Percentiles rank a stretch among this genome's conserved stretches.
These are phyloP conservation scores for Helicoverpa armigera DNA, from an alignment of 1,140 invertebrate species.

Conservation along the genomic window DNA sequence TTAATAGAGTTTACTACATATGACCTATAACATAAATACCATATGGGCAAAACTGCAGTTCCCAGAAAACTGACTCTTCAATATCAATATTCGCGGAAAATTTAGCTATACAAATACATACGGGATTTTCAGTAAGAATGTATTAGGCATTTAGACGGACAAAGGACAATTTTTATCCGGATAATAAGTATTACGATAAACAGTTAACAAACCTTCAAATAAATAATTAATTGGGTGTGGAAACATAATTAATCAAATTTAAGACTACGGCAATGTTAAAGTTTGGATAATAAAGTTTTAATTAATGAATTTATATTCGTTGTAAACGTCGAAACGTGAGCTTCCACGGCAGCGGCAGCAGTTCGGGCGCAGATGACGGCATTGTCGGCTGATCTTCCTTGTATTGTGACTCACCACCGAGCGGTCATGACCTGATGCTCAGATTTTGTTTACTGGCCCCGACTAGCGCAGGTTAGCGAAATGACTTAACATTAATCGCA, in stretches of 20 bases:
- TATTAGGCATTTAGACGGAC: no score
- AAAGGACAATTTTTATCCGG: no score
- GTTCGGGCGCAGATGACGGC: conserved; percentile 70
- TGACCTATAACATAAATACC: conserved; percentile 6
- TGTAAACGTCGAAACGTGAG: conserved; percentile 57
- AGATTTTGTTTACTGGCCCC: conserved; percentile 79
- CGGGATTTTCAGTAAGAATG: no score
- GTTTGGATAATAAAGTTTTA: conserved; percentile 30
- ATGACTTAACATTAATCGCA: conserved; percentile 26
- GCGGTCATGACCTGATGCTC: conserved; percentile 77
- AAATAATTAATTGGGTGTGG: conserved; percentile 29
- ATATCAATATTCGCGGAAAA: neutral
- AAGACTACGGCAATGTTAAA: conserved; percentile 19
- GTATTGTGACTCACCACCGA: conserved; percentile 74
- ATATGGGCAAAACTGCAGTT: neutral
- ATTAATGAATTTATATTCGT: conserved; percentile 55
- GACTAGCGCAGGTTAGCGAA: conserved; percentile 55
- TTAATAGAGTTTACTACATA: conserved; percentile 25
- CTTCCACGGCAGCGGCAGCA: conserved; percentile 36
- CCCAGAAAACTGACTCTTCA: neutral
- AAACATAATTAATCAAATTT: conserved; percentile 41
- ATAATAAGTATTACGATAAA: neutral
- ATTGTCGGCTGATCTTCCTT: conserved; percentile 82
- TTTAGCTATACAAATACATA: no score
- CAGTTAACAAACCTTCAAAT: conserved; percentile 22